Evolutionary conservation across 2,113 vertebrate genomes (phyloP).

Genomic region (Laticauda colubrina): DNA sequence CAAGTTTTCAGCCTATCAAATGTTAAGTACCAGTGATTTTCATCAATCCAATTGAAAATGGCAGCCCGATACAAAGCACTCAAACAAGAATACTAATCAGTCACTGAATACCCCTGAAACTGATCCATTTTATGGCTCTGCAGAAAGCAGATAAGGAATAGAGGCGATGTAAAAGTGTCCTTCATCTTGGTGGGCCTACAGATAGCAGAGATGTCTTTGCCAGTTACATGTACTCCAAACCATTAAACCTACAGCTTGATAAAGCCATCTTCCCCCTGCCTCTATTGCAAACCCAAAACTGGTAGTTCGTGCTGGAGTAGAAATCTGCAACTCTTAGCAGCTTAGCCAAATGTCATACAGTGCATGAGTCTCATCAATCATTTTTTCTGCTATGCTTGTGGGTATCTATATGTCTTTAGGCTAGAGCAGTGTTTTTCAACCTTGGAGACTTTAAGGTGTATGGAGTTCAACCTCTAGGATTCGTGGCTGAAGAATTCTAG

Average conservation of each 20-base stretch:
- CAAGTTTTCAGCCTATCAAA: not conserved
- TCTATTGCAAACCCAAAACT: not conserved
- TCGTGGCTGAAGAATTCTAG: not conserved
- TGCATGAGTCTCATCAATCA: not conserved
- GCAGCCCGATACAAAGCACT: not conserved
- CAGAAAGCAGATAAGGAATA: not conserved
- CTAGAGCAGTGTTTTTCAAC: not conserved
- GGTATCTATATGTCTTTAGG: not conserved
- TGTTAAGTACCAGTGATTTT: not conserved
- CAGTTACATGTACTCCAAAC: not conserved
- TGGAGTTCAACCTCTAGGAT: too few relatives aligned
- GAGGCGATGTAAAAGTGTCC: not conserved
- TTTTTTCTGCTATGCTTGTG: not conserved
- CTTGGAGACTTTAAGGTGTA: not conserved
- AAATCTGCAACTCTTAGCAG: not conserved
- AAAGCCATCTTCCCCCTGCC: not conserved
- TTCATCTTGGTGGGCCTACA: not conserved
- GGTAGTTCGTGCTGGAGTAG: not conserved
- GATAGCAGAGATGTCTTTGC: not conserved
- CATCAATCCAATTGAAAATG: not conserved
- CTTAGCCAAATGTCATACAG: not conserved
- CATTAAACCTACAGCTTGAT: not conserved
- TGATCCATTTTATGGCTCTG: not conserved
- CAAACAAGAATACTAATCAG: not conserved
- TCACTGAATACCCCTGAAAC: not conserved